Conservation (phyloP, 2,797 vertebrate species). For the Euthynnus affinis region DNA sequence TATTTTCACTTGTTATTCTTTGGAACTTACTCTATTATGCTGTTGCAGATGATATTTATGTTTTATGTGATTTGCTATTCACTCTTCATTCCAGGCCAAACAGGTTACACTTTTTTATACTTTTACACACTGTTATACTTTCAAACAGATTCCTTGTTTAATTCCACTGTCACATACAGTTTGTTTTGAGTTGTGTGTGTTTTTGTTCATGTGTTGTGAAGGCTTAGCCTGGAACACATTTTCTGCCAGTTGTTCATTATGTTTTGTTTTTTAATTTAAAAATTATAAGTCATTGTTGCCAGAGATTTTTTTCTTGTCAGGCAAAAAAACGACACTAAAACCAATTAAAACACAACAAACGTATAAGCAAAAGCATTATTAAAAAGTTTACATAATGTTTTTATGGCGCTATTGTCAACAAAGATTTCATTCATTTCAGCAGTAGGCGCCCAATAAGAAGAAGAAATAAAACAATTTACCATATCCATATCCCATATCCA, state of each 20-base stretch:
- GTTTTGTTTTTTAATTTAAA: neutral
- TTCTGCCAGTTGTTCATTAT: too few relatives aligned
- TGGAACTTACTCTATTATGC: neutral
- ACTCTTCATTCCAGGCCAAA: conserved; percentile 7
- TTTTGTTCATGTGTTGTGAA: neutral
- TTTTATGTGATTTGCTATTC: conserved; percentile 13
- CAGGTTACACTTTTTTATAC: neutral
- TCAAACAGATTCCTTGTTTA: neutral
- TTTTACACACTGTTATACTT: neutral
- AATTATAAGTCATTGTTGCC: neutral
- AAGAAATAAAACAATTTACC: neutral
- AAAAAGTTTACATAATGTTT: neutral
- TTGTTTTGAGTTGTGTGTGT: conserved; percentile 9
- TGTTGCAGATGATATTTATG: conserved; percentile 9
- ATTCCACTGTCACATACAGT: neutral
- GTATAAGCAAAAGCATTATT: neutral
- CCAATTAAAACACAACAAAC: neutral
- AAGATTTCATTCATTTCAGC: conserved; percentile 8
- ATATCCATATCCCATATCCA: neutral
- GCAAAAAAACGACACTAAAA: neutral
- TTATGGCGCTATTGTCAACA: neutral
- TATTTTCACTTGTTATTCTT: neutral
- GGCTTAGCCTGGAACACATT: neutral
- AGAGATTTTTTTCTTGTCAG: neutral
- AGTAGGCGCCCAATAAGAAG: neutral